These are phyloP conservation scores for Heliconius sara DNA, from an alignment of 2,888 invertebrate species.

Conservation along the genomic window DNA sequence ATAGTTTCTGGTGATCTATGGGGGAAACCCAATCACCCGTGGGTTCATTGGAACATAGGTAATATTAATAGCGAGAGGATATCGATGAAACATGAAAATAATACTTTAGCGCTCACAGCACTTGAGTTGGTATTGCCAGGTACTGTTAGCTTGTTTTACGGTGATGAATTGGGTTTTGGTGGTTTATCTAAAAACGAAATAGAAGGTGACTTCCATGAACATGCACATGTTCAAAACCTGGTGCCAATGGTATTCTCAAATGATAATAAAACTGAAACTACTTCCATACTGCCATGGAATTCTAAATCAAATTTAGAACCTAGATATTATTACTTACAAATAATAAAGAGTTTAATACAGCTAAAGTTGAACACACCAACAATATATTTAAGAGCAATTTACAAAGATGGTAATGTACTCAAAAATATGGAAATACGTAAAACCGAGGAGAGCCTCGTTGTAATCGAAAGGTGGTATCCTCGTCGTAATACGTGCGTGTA, in stretches of 20 bases:
- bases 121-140: conserved; percentile 93
- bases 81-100: conserved; percentile 84
- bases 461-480: conserved; percentile 91
- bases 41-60: conserved; percentile 92
- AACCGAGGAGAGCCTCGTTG: conserved; percentile 86
- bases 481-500: conserved; percentile 90
- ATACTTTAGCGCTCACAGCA: conserved; percentile 87
- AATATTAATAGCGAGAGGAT: conserved; percentile 85
- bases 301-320: conserved; percentile 80
- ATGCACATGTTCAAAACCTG: conserved; percentile 87
- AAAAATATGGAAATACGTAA: conserved; percentile 88
- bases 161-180: conserved; percentile 92
- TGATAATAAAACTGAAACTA: conserved; percentile 59
- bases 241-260: conserved; percentile 87
- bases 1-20: conserved; percentile 85
- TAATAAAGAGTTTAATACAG: conserved; percentile 84
- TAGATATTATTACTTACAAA: conserved; percentile 79
- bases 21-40: conserved; percentile 86
- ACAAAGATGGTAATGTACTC: conserved; percentile 85
- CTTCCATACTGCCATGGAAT: conserved; percentile 86
- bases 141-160: conserved; percentile 94
- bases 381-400: conserved; percentile 88
- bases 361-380: conserved; percentile 87
- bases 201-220: conserved; percentile 83
- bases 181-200: conserved; percentile 80